phyloP scores from a whole-genome alignment of 1,140 invertebrate species.

The Trachelipus rathkii region DNA sequence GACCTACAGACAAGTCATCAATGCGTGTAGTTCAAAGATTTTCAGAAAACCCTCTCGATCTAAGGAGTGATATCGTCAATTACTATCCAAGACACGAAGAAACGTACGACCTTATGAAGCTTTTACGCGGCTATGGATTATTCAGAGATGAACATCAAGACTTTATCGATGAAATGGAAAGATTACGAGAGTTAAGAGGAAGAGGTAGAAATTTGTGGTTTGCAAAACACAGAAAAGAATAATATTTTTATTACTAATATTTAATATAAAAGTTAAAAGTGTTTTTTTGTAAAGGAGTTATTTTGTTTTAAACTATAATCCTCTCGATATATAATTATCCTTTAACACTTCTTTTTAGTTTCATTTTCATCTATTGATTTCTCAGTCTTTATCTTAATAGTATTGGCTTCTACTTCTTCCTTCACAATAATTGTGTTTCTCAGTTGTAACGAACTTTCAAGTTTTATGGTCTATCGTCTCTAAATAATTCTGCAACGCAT shows the following conservation, averaged over 20 bases:
- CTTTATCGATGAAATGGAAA: conserved; percentile 83
- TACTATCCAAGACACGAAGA: conserved; percentile 86
- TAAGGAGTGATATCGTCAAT: conserved; percentile 64
- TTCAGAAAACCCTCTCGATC: conserved; percentile 67
- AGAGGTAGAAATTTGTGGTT: conserved; percentile 58
- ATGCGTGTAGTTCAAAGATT: conserved; percentile 69
- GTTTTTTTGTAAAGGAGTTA: too few relatives aligned
- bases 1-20: conserved; percentile 61
- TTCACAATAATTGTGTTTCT: too few relatives aligned
- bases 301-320: background rate
- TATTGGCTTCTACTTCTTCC: too few relatives aligned
- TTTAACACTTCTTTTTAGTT: background rate
- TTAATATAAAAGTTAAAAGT: too few relatives aligned
- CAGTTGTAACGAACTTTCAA: too few relatives aligned
- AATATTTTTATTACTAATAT: too few relatives aligned
- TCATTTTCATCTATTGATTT: background rate
- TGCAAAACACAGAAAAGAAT: background rate
- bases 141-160: conserved; percentile 86
- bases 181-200: conserved; percentile 69
- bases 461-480: too few relatives aligned
- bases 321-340: too few relatives aligned
- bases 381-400: too few relatives aligned
- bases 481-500: too few relatives aligned
- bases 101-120: conserved; percentile 66
- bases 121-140: conserved; percentile 68